Evolutionary conservation across 2,113 vertebrate species (phyloP), one percentile per base, ranked within the genome.

Genomic region (Seriola quinqueradiata): DNA sequence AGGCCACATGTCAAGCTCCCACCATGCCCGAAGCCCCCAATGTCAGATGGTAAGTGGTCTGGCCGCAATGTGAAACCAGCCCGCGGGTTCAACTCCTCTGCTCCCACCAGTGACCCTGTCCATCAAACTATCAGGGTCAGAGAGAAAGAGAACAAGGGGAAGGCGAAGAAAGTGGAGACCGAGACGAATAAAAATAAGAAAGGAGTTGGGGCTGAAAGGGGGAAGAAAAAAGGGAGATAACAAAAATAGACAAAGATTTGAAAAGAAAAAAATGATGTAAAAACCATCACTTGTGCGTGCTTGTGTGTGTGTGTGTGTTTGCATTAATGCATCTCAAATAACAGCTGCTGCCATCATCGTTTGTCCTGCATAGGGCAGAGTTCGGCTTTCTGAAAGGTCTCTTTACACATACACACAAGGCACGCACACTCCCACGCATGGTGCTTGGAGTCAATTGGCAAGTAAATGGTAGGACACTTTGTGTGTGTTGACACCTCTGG

Each of bases 11-110:
- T 44, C 74, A 76, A 59, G 42, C 74, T 71, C 58, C 28, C 40
- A 32, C 48, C 65, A 54, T 50, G 68, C 85, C 61, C 32, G 7
- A 34, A 87, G 70, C n/a, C 36, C 55, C 58, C 32, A 12, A 61
- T 86, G 78, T 92, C 85, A 90, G n/a, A 84, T 76, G 82, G 77
- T 87, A 87, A 92, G 80, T 83, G 83, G 79, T 88, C 73, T 57
- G 79, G 64, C 50, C 58, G 13, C 79, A 75, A 79, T 63, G 60
- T 75, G 83, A 81, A 85, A 83, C 48, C 2, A 69, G 79, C 79
- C 77, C 52, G 25, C 78, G 17, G 84, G 76, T 84, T 86, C 52
- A 86, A 50, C 44, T 73, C 69, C 59, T 63, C 66, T 44, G 70
- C 68, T 73, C 70, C 61, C 65, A 72, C 73, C 70, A 65, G 79